Evolutionary conservation across 2,797 vertebrate genomes (phyloP), one percentile per base, ranked within the genome.

Genomic region (Garrulus glandarius): DNA sequence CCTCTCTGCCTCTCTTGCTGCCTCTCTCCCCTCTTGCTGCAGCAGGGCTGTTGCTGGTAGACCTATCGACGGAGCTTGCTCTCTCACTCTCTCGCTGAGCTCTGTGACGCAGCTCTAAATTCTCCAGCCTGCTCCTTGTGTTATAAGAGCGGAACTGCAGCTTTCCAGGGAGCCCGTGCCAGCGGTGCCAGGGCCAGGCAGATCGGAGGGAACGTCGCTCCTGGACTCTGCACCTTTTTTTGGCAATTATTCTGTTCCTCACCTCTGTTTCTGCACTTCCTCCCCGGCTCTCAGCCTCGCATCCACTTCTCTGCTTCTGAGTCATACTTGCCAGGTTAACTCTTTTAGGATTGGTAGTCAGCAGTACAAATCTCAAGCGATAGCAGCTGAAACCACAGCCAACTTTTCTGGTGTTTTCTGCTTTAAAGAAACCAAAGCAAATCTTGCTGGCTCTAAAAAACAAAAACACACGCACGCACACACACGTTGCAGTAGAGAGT

Each of bases 61-160:
- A 98, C 98, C 98, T 98, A 98, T 97, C 96, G 93, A 98, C 95
- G 96, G 97, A 98, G 98, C 98, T 98, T 97, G 97, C 98, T 98
- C 96, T 71, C 98, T 96, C 97, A 84, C 97, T 96, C 97, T 98
- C 96, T 94, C 67, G 27, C 98, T 98, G 97, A 98, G 98, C 98
- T 98, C 98, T 99, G 99, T 99, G 99, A 99, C 99, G 99, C 99
- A 99, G 99, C 99, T 99, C 98, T 99, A 99, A 99, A 99, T 99
- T 99, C 99, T 99, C 98, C 97, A 97, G 97, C 95, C 98, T 98
- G 98, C 97, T 98, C 98, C 98, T 98, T 98, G 98, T 98, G 98
- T 99, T 98, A 98, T 98, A 98, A 98, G 98, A 96, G 97, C 97
- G 98, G 98, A 98, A 98, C 98, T 98, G 97, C 98, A 98, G 98